Conservation (phyloP, 2,888 invertebrate species). For the Sipunculus nudus region DNA sequence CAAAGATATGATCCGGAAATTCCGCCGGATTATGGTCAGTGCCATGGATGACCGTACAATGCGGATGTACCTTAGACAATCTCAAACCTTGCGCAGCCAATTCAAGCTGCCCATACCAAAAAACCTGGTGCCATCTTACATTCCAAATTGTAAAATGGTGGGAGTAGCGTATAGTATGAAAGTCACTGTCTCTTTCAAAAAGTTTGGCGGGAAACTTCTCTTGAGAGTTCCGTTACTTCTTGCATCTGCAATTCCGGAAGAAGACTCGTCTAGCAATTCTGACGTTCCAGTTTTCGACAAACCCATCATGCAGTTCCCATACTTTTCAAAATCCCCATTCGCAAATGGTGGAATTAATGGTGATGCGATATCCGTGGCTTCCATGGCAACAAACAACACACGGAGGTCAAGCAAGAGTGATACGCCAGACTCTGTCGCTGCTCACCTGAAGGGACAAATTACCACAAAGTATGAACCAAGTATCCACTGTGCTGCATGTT, state of each 20-base stretch:
- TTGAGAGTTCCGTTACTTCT: slow-evolving; percentile 52
- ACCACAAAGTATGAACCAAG: slow-evolving; percentile 1
- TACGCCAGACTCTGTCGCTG: not conserved
- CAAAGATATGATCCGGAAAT: slow-evolving; percentile 40
- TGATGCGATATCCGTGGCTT: too few relatives aligned
- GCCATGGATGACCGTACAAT: slow-evolving; percentile 12
- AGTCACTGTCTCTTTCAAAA: slow-evolving; percentile 46
- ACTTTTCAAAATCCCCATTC: slow-evolving; percentile 40
- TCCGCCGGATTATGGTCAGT: slow-evolving; percentile 20
- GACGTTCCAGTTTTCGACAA: slow-evolving; percentile 49
- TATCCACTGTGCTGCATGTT: not conserved
- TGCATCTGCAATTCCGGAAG: slow-evolving; percentile 36
- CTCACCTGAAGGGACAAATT: not conserved
- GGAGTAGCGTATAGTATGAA: slow-evolving; percentile 47
- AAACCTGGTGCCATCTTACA: slow-evolving; percentile 49
- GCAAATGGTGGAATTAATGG: not conserved
- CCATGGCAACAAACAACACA: not conserved
- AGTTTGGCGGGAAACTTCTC: slow-evolving; percentile 48
- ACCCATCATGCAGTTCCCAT: slow-evolving; percentile 50
- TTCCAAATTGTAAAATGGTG: slow-evolving; percentile 45
- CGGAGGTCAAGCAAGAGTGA: not conserved
- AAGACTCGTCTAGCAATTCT: not conserved
- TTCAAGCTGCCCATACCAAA: slow-evolving; percentile 50
- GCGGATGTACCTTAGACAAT: not conserved
- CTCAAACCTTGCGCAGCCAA: not conserved